These are phyloP conservation scores for Copidosoma aretas DNA, from an alignment of 2,888 invertebrate genomes.

Conservation along the genomic window DNA sequence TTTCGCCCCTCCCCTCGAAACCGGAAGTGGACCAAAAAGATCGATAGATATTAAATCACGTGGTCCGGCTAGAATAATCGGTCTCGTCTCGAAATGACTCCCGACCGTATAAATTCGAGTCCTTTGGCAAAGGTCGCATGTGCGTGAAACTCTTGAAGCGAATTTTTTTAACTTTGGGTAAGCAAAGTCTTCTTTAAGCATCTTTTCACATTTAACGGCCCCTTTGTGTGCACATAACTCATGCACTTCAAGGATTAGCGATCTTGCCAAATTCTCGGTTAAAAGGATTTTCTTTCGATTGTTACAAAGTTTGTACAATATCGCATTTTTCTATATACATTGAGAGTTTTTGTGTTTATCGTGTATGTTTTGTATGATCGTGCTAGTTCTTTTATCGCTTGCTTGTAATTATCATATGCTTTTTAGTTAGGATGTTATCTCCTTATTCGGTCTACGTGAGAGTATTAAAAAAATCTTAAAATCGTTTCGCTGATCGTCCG, in stretches of 20 bases:
- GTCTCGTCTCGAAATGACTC: too few species aligned
- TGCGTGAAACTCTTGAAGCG: not conserved
- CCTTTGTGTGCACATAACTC: slow-evolving; percentile 13
- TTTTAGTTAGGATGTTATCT: not conserved
- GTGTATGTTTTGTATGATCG: not conserved
- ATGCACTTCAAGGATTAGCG: not conserved
- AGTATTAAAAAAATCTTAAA: not conserved
- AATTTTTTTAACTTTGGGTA: not conserved
- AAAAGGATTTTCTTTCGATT: not conserved
- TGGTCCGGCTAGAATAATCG: slow-evolving; percentile 4
- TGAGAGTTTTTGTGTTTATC: not conserved
- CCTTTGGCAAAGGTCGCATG: too few species aligned
- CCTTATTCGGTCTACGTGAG: not conserved
- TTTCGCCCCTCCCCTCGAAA: slow-evolving; percentile 10
- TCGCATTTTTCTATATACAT: not conserved
- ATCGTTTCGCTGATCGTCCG: too few species aligned
- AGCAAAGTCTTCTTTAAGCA: slow-evolving; percentile 10
- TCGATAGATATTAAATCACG: slow-evolving; percentile 36
- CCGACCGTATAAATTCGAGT: slow-evolving; percentile 4
- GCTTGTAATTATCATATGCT: not conserved
- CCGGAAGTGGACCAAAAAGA: slow-evolving; percentile 38
- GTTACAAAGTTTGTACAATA: not conserved
- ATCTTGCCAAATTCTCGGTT: not conserved
- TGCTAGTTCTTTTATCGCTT: not conserved
- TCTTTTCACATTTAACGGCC: not conserved